Evolutionary conservation across 2,888 invertebrate species (phyloP).

Genomic region (Eugnorisma glareosa): DNA sequence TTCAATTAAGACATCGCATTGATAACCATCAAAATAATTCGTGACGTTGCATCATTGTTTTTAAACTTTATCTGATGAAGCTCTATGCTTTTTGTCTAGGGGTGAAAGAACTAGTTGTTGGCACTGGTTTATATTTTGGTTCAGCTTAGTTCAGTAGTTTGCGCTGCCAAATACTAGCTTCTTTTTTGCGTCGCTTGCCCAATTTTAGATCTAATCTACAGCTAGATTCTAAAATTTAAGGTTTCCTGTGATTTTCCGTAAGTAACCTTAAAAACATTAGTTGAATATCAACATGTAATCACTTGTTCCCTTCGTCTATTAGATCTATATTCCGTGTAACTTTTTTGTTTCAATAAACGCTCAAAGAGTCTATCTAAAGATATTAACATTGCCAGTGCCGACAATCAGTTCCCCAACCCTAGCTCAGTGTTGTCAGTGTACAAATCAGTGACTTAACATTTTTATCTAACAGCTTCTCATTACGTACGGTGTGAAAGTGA

Average conservation of each 20-base stretch:
- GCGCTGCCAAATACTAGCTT: slow-evolving; percentile 18
- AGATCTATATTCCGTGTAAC: neutral
- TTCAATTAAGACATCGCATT: slow-evolving; percentile 71
- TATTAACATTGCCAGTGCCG: slow-evolving; percentile 25
- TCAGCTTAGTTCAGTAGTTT: slow-evolving; percentile 21
- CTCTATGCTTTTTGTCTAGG: slow-evolving; percentile 35
- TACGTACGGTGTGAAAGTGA: slow-evolving; percentile 69
- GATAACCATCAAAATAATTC: slow-evolving; percentile 68
- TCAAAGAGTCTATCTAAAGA: neutral
- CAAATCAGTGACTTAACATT: slow-evolving; percentile 59
- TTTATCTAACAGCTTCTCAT: slow-evolving; percentile 65
- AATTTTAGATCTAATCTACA: slow-evolving; percentile 2
- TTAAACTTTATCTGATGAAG: slow-evolving; percentile 38
- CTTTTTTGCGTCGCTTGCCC: neutral
- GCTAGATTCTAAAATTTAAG: neutral
- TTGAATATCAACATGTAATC: neutral
- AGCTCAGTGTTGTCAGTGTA: slow-evolving; percentile 35
- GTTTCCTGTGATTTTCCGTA: neutral
- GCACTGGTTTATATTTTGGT: slow-evolving; percentile 46
- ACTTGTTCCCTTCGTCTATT: neutral
- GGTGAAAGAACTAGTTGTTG: slow-evolving; percentile 63
- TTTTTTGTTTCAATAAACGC: neutral
- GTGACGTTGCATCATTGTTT: slow-evolving; percentile 63
- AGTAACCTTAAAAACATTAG: neutral
- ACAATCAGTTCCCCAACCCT: slow-evolving; percentile 31